Percentiles rank a stretch among this genome's conserved stretches.
Conservation (phyloP, 30 jellyfish, hydroid and myxozoan species). For the Phacellophora camtschatica region DNA sequence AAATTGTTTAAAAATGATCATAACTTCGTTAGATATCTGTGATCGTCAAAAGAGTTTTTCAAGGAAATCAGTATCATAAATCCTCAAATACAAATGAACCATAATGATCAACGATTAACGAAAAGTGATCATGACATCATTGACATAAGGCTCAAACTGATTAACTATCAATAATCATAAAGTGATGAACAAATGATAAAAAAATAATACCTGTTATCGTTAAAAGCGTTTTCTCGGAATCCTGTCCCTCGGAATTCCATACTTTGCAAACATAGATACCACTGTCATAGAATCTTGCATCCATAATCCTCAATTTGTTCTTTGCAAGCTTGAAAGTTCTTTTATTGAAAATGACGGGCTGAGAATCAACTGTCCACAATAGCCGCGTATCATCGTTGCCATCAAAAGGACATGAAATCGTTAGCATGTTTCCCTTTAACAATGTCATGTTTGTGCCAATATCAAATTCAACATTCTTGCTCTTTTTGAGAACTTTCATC, state of each 20-base stretch:
- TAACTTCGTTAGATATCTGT: too few species aligned
- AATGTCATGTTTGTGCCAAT: slow-evolving; percentile 90
- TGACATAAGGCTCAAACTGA: too few species aligned
- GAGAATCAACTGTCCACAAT: slow-evolving; percentile 77
- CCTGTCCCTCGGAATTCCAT: slow-evolving; percentile 71
- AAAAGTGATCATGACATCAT: too few species aligned
- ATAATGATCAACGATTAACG: too few species aligned
- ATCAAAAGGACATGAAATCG: slow-evolving; percentile 78
- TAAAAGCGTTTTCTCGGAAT: slow-evolving; percentile 44
- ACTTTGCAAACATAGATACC: slow-evolving; percentile 83
- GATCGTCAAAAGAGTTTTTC: too few species aligned
- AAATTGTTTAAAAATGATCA: too few species aligned
- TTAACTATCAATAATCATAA: too few species aligned
- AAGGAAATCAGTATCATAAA: too few species aligned
- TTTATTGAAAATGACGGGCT: slow-evolving; percentile 57
- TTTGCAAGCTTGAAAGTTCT: slow-evolving; percentile 12
- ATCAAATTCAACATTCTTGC: slow-evolving; percentile 20
- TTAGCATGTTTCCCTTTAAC: slow-evolving; percentile 59
- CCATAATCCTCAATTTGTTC: slow-evolving; percentile 51
- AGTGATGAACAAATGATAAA: too few species aligned
- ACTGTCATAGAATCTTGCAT: slow-evolving; percentile 72
- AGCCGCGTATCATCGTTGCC: slow-evolving; percentile 47
- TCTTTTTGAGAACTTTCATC: slow-evolving; percentile 11
- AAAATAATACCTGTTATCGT: slow-evolving; percentile 70
- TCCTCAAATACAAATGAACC: too few species aligned